Evolutionary conservation across 1,140 invertebrate genomes (phyloP), one percentile per base, ranked within the genome.

Genomic region (Drosophila albomicans): DNA sequence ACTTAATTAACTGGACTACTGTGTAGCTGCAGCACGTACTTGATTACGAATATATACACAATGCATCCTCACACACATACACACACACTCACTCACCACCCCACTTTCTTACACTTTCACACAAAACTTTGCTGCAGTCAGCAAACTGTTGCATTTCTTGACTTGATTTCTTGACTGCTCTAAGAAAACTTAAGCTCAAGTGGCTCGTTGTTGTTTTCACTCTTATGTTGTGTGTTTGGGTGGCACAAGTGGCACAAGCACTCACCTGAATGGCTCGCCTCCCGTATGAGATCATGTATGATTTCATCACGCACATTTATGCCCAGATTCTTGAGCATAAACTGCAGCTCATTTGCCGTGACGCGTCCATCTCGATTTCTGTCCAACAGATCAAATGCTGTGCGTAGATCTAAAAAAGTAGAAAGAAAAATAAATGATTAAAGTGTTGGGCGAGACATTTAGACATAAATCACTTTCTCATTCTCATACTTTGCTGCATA

Each of bases 311-410:
- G 94, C 79, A 96, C 94, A 80, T 95, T 93, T 71, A 96, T 96
- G 75, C 96, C 96, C 66, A 96, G 93, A 90, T 95, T 96, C 65
- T 94, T 94, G 46, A 96, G 93, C 96, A 96, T 96, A 86, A 94
- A 94, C 91, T 96, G 96, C 77, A 96, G 92, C 91, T 96, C 96
- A 32, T 94, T 94, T 5, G 95, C 94, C 32, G 95, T 96, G 43
- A 96, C 94, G 82, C 94, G 94, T 7, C 96, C 96, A 93, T 96
- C 96, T 84, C 94, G 94, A 93, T 96, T 96, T 70, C 95, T 94
- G 87, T 96, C 96, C 91, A 96, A 91, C 62, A 96, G 93, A 30
- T 94, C 94, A 91, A 96, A 96, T 45, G 96, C 96, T 79, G 95
- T 96, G 77, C 95, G 94, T 67, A 96, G 92, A 91, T 96, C 96